Evolutionary conservation across 2,113 vertebrate species (phyloP).

Genomic region (Brachionichthys hirsutus): DNA sequence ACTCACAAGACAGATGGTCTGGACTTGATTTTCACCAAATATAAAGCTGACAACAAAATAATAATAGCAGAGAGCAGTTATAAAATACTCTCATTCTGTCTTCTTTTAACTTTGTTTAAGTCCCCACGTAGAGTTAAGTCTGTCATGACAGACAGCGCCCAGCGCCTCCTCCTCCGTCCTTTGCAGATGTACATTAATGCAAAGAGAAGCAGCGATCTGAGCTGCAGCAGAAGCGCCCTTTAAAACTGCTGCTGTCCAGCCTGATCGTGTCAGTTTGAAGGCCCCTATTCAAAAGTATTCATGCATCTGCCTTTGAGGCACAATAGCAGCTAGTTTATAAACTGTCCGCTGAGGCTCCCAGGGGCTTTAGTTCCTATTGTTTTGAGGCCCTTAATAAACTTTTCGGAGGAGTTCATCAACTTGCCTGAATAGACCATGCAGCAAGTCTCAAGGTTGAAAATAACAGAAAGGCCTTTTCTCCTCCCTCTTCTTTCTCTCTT

Average conservation of each 20-base stretch:
- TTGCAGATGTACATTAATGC: slow-evolving; percentile 97
- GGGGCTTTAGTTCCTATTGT: slow-evolving; percentile 91
- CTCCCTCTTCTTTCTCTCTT: slow-evolving; percentile 71
- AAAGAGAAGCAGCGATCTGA: slow-evolving; percentile 73
- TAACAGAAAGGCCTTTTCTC: slow-evolving; percentile 87
- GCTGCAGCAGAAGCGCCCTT: slow-evolving; percentile 75
- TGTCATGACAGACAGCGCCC: slow-evolving; percentile 57
- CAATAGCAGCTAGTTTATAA: slow-evolving; percentile 95
- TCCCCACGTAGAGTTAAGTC: slow-evolving; percentile 18
- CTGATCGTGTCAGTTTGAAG: slow-evolving; percentile 97
- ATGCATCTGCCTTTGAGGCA: slow-evolving; percentile 91
- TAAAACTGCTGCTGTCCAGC: slow-evolving; percentile 95
- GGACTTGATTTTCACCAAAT: slow-evolving; percentile 6
- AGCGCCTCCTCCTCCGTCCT: slow-evolving; percentile 68
- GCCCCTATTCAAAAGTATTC: slow-evolving; percentile 96
- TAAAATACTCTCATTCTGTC: not conserved
- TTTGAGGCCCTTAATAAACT: slow-evolving; percentile 98
- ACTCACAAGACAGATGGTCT: slow-evolving; percentile 1
- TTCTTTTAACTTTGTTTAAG: slow-evolving; percentile 17
- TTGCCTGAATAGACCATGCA: slow-evolving; percentile 93
- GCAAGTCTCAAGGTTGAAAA: slow-evolving; percentile 89
- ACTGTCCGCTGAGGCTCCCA: slow-evolving; percentile 91
- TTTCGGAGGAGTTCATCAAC: slow-evolving; percentile 99
- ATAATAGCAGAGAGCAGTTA: no score
- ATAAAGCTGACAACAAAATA: not conserved